Percentiles rank a stretch among this genome's conserved stretches.
Conservation (phyloP, 23 tunicate genomes). For the Botrylloides violaceus region DNA sequence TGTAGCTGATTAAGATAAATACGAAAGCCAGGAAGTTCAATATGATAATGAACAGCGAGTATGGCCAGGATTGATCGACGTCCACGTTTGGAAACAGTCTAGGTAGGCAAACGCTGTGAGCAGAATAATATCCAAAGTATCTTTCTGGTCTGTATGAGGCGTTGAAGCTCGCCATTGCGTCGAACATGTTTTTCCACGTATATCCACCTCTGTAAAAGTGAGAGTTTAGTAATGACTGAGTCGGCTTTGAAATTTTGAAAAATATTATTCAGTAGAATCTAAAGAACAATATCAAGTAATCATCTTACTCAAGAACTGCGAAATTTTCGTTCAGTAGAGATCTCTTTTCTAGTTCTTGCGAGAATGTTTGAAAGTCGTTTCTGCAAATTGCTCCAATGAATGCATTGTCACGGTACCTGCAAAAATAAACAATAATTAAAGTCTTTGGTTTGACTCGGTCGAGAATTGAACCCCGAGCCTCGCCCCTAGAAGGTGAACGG, state of each 20-base stretch:
- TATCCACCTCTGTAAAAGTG: slow-evolving; percentile 1
- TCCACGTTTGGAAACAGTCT: slow-evolving; percentile 52
- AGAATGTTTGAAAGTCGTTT: not conserved
- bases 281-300: too few relatives aligned
- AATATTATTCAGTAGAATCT: too few relatives aligned
- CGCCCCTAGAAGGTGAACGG: too few relatives aligned
- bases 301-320: not conserved
- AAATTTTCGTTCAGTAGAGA: not conserved
- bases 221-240: too few relatives aligned
- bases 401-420: slow-evolving; percentile 7
- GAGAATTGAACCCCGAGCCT: too few relatives aligned
- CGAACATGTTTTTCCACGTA: slow-evolving; percentile 18
- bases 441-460: too few relatives aligned
- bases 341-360: slow-evolving; percentile 5
- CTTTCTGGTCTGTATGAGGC: slow-evolving; percentile 11
- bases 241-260: too few relatives aligned
- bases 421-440: not conserved
- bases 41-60: slow-evolving; percentile 44
- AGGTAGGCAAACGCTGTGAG: slow-evolving; percentile 84
- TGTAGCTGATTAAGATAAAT: slow-evolving; percentile 46
- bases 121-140: slow-evolving; percentile 78
- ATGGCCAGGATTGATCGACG: slow-evolving; percentile 55
- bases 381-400: slow-evolving; percentile 6
- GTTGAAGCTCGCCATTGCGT: slow-evolving; percentile 2
- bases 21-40: slow-evolving; percentile 62